Percentiles rank a stretch among this genome's conserved stretches.
Evolutionary conservation across 2,797 vertebrate species (phyloP).

Genomic region (Nothura maculosa): DNA sequence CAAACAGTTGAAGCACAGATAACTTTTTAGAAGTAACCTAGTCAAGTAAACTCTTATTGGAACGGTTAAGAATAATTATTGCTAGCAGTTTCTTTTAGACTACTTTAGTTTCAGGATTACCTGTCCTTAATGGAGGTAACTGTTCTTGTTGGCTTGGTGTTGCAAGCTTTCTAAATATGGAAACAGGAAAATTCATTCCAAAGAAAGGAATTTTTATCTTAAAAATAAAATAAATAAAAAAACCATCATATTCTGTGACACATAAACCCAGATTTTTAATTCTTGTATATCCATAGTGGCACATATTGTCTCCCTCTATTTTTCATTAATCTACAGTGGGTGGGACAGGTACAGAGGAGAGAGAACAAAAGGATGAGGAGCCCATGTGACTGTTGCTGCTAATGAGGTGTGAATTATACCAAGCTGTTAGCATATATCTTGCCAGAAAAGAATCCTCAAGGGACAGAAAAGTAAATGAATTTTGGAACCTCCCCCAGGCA

Average conservation of each 20-base stretch:
- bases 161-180: neutral
- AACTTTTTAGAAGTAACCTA: neutral
- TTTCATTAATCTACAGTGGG: neutral
- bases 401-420: slow-evolving; percentile 10
- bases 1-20: neutral
- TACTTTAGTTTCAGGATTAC: neutral
- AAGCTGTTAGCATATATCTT: neutral
- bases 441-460: neutral
- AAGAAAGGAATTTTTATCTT: neutral
- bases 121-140: neutral
- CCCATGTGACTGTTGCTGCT: neutral
- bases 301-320: neutral
- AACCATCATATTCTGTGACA: neutral
- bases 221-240: too few relatives aligned
- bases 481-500: neutral
- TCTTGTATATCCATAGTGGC: neutral
- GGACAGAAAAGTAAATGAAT: neutral
- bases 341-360: neutral
- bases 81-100: neutral
- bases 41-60: neutral
- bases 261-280: neutral
- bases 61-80: neutral
- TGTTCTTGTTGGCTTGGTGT: neutral
- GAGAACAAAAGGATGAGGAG: neutral
- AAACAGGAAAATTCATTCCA: neutral